Evolutionary conservation across 2,113 vertebrate genomes (phyloP).

Genomic region (Vulpes lagopus): DNA sequence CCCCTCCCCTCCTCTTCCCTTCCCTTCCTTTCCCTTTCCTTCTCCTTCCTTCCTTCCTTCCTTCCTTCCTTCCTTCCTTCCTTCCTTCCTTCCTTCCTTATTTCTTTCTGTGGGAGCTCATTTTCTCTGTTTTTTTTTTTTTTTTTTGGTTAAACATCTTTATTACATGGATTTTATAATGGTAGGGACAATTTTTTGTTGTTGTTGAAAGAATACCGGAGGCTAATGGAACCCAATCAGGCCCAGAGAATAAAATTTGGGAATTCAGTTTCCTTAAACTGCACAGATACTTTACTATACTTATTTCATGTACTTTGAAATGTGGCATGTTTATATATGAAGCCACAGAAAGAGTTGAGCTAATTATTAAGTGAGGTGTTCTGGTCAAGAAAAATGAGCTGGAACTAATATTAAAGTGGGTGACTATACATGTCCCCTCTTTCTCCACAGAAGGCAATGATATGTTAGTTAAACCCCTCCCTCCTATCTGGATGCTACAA

Average conservation of each 20-base stretch:
- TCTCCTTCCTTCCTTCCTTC: too few species aligned
- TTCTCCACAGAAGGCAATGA: conserved; percentile 74
- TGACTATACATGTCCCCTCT: conserved; percentile 71
- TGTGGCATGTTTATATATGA: not conserved
- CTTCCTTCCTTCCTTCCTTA: not conserved
- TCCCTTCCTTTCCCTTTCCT: too few species aligned
- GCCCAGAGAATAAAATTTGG: conserved; percentile 7
- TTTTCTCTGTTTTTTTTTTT: conserved; percentile 44
- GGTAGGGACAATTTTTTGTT: not conserved
- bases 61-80: not conserved
- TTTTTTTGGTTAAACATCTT: conserved; percentile 31
- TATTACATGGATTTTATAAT: conserved; percentile 45
- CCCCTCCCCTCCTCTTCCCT: not conserved
- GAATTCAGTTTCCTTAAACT: conserved; percentile 43
- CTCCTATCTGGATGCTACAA: conserved; percentile 61
- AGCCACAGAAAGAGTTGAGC: not conserved
- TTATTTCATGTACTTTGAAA: conserved; percentile 52
- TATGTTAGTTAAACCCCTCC: conserved; percentile 75
- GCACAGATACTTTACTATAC: not conserved
- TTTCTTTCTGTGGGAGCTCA: not conserved
- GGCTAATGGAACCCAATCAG: not conserved
- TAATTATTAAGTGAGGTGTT: conserved; percentile 70
- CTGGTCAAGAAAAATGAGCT: conserved; percentile 72
- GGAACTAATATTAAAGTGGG: conserved; percentile 69
- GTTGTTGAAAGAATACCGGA: conserved; percentile 51